phyloP scores from a whole-genome alignment of 2,797 vertebrate species.

The Syngnathus rostellatus region DNA sequence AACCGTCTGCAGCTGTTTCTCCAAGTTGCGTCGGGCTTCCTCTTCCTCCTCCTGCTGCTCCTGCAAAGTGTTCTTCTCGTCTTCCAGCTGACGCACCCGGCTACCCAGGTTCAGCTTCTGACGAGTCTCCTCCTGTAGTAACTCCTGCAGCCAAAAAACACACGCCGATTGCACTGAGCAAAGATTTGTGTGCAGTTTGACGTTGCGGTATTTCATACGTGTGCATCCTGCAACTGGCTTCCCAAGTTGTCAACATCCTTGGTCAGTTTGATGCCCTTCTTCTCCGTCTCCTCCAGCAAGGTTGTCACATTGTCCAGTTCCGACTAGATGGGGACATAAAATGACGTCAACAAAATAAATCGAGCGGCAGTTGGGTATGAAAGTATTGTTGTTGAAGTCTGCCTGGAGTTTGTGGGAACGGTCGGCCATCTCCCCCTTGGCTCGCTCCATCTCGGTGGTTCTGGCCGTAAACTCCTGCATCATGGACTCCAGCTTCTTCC shows the following conservation, averaged over 20 bases:
- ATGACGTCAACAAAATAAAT: neutral
- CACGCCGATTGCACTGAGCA: neutral
- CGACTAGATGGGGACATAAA: conserved; percentile 58
- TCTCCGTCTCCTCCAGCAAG: conserved; percentile 90
- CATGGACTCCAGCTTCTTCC: conserved; percentile 88
- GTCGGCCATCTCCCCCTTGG: conserved; percentile 80
- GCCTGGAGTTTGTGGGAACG: conserved; percentile 85
- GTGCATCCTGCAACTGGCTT: conserved; percentile 91
- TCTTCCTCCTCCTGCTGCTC: conserved; percentile 98
- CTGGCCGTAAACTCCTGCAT: conserved; percentile 84
- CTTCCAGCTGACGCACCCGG: conserved; percentile 90
- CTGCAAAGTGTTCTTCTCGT: conserved; percentile 84
- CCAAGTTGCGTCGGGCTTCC: conserved; percentile 83
- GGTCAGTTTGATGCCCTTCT: conserved; percentile 87
- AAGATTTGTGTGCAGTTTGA: neutral
- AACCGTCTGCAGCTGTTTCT: conserved; percentile 83
- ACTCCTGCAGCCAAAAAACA: conserved; percentile 70
- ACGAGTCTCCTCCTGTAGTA: conserved; percentile 95
- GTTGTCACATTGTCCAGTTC: conserved; percentile 86
- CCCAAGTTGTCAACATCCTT: conserved; percentile 86
- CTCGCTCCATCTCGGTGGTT: conserved; percentile 78
- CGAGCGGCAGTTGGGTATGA: neutral
- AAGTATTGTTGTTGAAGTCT: conserved; percentile 2
- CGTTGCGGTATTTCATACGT: conserved; percentile 61
- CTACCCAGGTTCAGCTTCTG: conserved; percentile 94